These are phyloP conservation scores for Sitophilus oryzae DNA, from an alignment of 1,140 invertebrate genomes.

Conservation along the genomic window DNA sequence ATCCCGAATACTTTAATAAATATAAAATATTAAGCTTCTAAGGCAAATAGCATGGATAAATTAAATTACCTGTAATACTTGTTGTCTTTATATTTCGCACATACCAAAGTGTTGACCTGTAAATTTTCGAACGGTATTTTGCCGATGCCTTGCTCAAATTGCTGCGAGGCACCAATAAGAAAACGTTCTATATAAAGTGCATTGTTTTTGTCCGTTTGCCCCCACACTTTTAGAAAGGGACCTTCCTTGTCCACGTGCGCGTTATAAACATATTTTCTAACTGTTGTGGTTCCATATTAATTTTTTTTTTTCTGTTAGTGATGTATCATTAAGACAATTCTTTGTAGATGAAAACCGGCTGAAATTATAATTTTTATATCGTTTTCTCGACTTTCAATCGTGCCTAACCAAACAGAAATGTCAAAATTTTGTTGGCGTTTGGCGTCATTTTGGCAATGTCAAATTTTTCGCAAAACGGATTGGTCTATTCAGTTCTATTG, in stretches of 20 bases:
- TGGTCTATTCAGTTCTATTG: too few species aligned
- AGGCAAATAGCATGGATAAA: not conserved
- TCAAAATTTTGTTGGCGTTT: not conserved
- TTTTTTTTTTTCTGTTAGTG: not conserved
- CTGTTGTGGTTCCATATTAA: slow-evolving; percentile 5
- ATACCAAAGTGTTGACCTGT: slow-evolving; percentile 51
- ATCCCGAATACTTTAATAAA: too few species aligned
- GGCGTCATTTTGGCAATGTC: not conserved
- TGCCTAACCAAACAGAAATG: not conserved
- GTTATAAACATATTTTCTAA: slow-evolving; percentile 47
- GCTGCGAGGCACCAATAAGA: slow-evolving; percentile 44
- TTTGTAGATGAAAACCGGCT: not conserved
- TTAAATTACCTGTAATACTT: slow-evolving; percentile 50
- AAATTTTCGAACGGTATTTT: slow-evolving; percentile 41
- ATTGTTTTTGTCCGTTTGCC: slow-evolving; percentile 50
- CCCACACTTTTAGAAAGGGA: slow-evolving; percentile 61
- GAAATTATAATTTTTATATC: too few species aligned
- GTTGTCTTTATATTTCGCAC: slow-evolving; percentile 59
- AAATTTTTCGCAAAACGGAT: too few species aligned
- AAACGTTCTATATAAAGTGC: slow-evolving; percentile 51
- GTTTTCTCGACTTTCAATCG: too few species aligned
- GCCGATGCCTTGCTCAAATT: slow-evolving; percentile 48
- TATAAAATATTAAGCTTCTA: not conserved
- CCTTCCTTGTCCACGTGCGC: slow-evolving; percentile 59
- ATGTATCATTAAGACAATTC: not conserved